These are phyloP conservation scores for Himantopus leucocephalus DNA, from an alignment of 2,113 vertebrate genomes.

Conservation along the genomic window DNA sequence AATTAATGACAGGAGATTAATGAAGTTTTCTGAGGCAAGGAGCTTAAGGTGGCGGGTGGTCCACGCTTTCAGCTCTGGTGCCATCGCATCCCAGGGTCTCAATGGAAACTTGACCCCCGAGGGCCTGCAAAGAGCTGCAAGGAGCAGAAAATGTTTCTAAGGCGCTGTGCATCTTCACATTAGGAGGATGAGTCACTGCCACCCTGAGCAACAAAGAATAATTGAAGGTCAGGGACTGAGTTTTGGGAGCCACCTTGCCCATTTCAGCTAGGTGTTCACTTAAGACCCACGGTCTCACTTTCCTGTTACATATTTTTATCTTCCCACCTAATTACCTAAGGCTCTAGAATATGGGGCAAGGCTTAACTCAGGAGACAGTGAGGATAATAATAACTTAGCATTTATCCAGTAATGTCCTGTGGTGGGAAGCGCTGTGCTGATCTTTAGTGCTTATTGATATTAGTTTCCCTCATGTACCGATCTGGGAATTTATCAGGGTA, in stretches of 20 bases:
- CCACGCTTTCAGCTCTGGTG: background rate
- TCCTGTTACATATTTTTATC: background rate
- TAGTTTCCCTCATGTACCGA: background rate
- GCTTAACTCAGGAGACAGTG: background rate
- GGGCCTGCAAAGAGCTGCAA: background rate
- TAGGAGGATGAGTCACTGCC: background rate
- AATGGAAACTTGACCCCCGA: background rate
- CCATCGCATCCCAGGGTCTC: background rate
- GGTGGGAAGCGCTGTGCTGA: background rate
- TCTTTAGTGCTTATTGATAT: background rate
- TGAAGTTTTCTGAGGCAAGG: background rate
- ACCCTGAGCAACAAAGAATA: background rate
- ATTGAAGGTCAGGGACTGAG: background rate
- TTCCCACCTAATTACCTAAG: background rate
- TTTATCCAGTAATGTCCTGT: background rate
- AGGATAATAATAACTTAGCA: background rate
- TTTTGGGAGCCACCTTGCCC: background rate
- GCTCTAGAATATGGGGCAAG: slow-evolving; percentile 7
- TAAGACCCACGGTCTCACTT: background rate
- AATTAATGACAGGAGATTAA: background rate
- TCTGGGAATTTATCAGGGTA: background rate
- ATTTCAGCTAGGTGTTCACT: background rate
- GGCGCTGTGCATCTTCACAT: background rate
- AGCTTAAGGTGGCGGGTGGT: background rate
- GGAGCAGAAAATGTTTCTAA: background rate